These are phyloP conservation scores for Bubalus kerabau DNA, from an alignment of 2,113 vertebrate species.

Conservation along the genomic window DNA sequence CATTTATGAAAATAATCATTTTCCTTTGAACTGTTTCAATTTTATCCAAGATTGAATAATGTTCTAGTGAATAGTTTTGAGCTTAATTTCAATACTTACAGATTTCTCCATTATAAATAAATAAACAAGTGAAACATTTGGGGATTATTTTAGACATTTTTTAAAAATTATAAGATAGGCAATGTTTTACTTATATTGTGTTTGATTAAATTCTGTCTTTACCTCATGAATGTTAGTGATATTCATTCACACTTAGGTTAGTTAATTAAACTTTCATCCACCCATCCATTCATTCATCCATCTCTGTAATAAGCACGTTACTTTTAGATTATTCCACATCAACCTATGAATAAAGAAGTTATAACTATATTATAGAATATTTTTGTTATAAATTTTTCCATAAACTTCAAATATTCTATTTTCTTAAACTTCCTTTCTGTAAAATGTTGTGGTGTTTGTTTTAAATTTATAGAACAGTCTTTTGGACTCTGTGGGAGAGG, in stretches of 20 bases:
- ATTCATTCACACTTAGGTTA: neutral
- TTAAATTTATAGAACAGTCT: neutral
- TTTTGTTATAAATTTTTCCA: neutral
- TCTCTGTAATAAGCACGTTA: neutral
- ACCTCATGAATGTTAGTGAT: neutral
- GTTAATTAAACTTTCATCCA: neutral
- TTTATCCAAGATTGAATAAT: neutral
- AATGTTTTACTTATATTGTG: neutral
- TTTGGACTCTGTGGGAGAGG: too few species aligned
- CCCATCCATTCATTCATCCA: neutral
- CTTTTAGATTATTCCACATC: neutral
- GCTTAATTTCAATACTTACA: neutral
- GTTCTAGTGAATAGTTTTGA: neutral
- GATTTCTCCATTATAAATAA: neutral
- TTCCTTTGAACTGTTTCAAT: neutral
- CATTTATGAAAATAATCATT: conserved; percentile 18
- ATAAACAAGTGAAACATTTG: neutral
- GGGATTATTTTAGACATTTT: neutral
- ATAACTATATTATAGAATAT: neutral
- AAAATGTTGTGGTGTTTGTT: neutral
- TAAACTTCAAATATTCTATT: neutral
- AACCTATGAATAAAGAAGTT: neutral
- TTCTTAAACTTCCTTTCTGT: neutral
- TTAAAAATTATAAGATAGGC: neutral
- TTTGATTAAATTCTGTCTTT: neutral